phyloP scores from a whole-genome alignment of 2,113 vertebrate genomes.

The Eonycteris spelaea region DNA sequence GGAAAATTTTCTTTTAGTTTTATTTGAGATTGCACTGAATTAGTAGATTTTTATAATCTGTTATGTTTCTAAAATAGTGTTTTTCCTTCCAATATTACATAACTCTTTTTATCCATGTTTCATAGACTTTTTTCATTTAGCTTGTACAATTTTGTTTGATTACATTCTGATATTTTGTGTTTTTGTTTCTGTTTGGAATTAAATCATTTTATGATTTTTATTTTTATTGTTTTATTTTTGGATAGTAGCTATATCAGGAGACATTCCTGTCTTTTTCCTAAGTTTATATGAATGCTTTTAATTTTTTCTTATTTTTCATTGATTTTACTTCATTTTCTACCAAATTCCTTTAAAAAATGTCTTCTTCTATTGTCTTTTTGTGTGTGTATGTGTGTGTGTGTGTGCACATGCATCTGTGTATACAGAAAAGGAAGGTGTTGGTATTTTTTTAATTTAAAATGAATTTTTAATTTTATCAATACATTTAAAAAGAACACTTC shows the following conservation, averaged over 20 bases:
- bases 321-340: not conserved
- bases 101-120: not conserved
- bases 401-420: not conserved
- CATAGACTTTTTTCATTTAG: not conserved
- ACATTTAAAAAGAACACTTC: not conserved
- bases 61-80: not conserved
- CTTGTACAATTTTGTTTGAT: not conserved
- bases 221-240: not conserved
- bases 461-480: not conserved
- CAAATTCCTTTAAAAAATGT: not conserved
- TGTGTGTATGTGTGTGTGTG: not conserved
- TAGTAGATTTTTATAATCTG: not conserved
- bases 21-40: not conserved
- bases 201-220: not conserved
- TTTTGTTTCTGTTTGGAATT: not conserved
- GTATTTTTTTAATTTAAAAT: not conserved
- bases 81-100: not conserved
- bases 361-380: not conserved
- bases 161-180: not conserved
- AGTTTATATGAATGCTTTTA: not conserved
- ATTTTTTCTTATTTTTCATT: not conserved
- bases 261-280: not conserved
- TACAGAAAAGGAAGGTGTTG: not conserved
- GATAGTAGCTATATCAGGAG: accelerated
- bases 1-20: not conserved